A percentile compares a stretch with the other conserved stretches of the same genome.
Conservation (phyloP, 2,888 invertebrate species). For the Philonicus albiceps region DNA sequence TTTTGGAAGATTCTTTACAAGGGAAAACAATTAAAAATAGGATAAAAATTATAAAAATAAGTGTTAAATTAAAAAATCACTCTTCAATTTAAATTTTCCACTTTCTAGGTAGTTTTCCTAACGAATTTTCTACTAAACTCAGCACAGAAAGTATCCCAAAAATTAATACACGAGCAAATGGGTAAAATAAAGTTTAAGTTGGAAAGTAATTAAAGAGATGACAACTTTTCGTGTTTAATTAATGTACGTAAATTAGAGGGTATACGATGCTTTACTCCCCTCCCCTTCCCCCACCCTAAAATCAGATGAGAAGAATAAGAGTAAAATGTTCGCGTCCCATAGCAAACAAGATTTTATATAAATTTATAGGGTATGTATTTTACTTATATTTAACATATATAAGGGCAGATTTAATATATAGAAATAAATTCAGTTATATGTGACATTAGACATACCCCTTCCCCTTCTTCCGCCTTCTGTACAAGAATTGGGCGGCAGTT, state of each 20-base stretch:
- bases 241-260: constrained; percentile 41
- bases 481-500: too few relatives aligned
- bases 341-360: neutral
- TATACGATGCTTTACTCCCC: constrained; percentile 7
- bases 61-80: too few relatives aligned
- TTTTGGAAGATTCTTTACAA: too few relatives aligned
- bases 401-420: neutral
- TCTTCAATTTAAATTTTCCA: too few relatives aligned
- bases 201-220: constrained; percentile 48
- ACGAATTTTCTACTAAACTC: neutral
- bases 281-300: too few relatives aligned
- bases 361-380: too few relatives aligned
- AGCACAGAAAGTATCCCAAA: neutral
- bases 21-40: too few relatives aligned
- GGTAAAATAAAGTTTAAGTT: constrained; percentile 43
- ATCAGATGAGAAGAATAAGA: constrained; percentile 38
- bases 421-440: neutral
- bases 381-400: neutral
- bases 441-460: neutral
- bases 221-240: constrained; percentile 48
- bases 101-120: too few relatives aligned
- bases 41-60: too few relatives aligned
- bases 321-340: neutral
- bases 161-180: constrained; percentile 16
- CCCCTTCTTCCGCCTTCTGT: too few relatives aligned